Evolutionary conservation across 2,888 invertebrate species (phyloP), one percentile per base, ranked within the genome.

Genomic region (Ormyrus nitidulus): DNA sequence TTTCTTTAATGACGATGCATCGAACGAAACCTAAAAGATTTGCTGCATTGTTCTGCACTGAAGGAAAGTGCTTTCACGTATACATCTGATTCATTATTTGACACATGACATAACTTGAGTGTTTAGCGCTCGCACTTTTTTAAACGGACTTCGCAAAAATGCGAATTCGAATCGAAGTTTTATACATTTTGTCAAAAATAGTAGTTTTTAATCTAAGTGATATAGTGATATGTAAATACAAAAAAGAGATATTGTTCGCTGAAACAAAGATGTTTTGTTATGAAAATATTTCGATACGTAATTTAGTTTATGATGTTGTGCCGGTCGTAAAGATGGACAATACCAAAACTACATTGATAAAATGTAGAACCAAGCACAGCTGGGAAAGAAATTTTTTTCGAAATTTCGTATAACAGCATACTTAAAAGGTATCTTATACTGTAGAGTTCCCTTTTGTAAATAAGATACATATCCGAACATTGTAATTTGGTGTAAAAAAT

Each of bases 381-480:
- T 66, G 62, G 56, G 53, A 58, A 66, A 53, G n/a, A 19, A 66
- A 44, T 64, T 76, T 61, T 69, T 64, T 74, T 64, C 68, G 70
- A 73, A 81, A 58, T 19, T 76, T 80, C 68, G 66, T 80, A 77
- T 58, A 51, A 68, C 34, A 68, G 34, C 56, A 72, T 34, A 72
- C 51, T 54, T 71, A 61, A 54, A 72, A 65, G 44, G 54, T 71
- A 75, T 69, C 59, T 77, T 76, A 77, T 79, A 69, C 73, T 81
- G 58, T 81, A 76, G 79, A 79, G 65, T 81, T 78, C 78, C 84
- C 84, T 85, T 84, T 88, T 90, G 90, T 90, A 90, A 86, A 90
- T 90, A 90, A 90, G 86, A 89, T 85, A 90, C 89, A 90, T 90
- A 89, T 89, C 89, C 84, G 81, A 83, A 84, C 84, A 82, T 85